phyloP scores from a whole-genome alignment of 2,888 invertebrate genomes.

The Campaea margaritaria region DNA sequence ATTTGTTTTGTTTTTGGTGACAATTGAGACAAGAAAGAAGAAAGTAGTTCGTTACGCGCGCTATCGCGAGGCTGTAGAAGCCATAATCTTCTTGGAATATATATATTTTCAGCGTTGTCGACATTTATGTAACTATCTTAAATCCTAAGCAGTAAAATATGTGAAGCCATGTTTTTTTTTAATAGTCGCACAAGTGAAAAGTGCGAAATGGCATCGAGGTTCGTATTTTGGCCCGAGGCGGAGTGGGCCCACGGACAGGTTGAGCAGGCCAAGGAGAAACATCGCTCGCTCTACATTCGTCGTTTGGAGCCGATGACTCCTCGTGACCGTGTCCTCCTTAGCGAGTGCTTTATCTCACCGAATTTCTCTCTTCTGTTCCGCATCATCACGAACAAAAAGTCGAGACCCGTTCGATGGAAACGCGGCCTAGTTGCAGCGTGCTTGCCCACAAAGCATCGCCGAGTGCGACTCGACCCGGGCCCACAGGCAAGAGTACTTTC shows the following conservation, averaged over 20 bases:
- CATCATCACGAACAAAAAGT: constrained; percentile 82
- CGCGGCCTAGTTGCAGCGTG: constrained; percentile 76
- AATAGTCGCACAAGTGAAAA: constrained; percentile 41
- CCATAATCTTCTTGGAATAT: constrained; percentile 23
- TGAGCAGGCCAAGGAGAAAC: constrained; percentile 72
- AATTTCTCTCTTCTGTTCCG: constrained; percentile 83
- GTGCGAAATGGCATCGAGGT: constrained; percentile 46
- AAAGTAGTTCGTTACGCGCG: no score
- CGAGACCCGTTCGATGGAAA: constrained; percentile 77
- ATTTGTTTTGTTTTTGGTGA: constrained; percentile 31
- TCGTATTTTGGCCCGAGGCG: constrained; percentile 60
- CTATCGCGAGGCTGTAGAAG: constrained; percentile 17
- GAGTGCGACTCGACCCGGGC: constrained; percentile 48
- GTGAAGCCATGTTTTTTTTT: constrained; percentile 36
- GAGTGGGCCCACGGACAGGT: constrained; percentile 66
- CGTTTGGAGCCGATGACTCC: constrained; percentile 80
- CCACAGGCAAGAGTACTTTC: constrained; percentile 55
- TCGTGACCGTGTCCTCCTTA: constrained; percentile 83
- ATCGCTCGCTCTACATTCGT: constrained; percentile 77
- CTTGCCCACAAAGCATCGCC: constrained; percentile 49
- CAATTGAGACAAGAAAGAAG: no score
- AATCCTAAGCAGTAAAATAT: constrained; percentile 33
- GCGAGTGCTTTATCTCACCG: constrained; percentile 77
- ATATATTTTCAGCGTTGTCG: constrained; percentile 11
- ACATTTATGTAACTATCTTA: constrained; percentile 25